Evolutionary conservation across 2,113 vertebrate genomes (phyloP).

Genomic region (Tiliqua scincoides): DNA sequence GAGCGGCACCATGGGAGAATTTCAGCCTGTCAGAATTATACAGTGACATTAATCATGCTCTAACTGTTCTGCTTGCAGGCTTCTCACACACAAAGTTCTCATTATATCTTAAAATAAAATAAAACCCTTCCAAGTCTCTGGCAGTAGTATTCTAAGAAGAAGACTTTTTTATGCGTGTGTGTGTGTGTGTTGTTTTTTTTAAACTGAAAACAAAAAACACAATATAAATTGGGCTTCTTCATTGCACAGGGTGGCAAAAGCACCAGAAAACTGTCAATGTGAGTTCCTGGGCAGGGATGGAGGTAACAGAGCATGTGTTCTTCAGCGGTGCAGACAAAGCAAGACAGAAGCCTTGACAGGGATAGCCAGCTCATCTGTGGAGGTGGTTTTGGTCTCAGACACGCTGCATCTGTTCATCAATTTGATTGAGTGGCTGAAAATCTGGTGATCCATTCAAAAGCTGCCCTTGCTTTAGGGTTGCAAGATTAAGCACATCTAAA

Average conservation of each 20-base stretch:
- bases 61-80: constrained; percentile 64
- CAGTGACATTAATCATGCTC: constrained; percentile 72
- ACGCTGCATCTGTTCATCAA: no score
- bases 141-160: constrained; percentile 34
- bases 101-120: constrained; percentile 69
- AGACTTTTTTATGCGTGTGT: constrained; percentile 10
- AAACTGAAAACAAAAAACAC: constrained; percentile 33
- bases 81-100: constrained; percentile 63
- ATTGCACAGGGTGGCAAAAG: neutral
- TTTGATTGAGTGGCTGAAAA: no score
- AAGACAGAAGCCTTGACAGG: neutral
- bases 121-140: constrained; percentile 42
- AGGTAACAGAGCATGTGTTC: neutral
- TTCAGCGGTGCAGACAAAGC: neutral
- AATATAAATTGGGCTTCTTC: constrained; percentile 34
- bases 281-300: neutral
- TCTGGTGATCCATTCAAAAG: no score
- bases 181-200: neutral
- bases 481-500: no score
- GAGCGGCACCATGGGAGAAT: constrained; percentile 57
- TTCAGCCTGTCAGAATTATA: constrained; percentile 60
- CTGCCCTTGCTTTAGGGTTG: no score
- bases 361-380: neutral
- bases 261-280: constrained; percentile 11
- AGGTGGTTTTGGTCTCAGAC: neutral